These are phyloP conservation scores for Lithobates sylvaticus DNA, from an alignment of 2,797 vertebrate species.

Conservation along the genomic window DNA sequence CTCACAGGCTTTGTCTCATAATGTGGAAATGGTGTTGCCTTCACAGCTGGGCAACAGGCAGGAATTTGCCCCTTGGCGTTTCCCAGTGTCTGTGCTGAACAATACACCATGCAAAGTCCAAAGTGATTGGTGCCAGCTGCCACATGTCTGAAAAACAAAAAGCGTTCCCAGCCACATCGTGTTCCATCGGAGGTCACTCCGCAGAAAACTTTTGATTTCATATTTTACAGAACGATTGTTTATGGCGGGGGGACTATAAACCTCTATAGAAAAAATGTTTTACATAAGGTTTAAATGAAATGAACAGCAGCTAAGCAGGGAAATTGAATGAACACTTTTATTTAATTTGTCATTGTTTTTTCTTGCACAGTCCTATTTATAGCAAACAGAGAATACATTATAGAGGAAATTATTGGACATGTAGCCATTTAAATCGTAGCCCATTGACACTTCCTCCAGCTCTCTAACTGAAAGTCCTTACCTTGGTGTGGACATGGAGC, in stretches of 20 bases:
- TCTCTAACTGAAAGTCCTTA: too few relatives aligned
- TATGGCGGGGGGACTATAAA: too few relatives aligned
- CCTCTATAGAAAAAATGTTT: too few relatives aligned
- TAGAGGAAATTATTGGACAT: too few relatives aligned
- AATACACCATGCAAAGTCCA: conserved; percentile 32
- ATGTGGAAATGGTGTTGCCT: conserved; percentile 18
- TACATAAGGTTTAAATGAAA: too few relatives aligned
- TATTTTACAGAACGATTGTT: neutral
- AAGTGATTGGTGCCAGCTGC: conserved; percentile 53
- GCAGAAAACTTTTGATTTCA: neutral
- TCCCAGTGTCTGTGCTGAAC: conserved; percentile 46
- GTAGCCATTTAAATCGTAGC: too few relatives aligned
- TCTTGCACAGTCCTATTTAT: too few relatives aligned
- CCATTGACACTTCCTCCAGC: too few relatives aligned
- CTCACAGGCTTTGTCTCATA: neutral
- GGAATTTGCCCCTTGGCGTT: conserved; percentile 56
- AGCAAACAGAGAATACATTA: too few relatives aligned
- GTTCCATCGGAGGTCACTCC: neutral
- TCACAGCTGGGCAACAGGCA: conserved; percentile 56
- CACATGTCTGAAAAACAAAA: conserved; percentile 21
- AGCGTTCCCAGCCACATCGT: conserved; percentile 18
- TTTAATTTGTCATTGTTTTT: too few relatives aligned
- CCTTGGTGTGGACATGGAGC: too few relatives aligned
- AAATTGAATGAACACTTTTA: too few relatives aligned
- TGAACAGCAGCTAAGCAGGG: neutral